phyloP scores from a whole-genome alignment of 2,797 vertebrate species.

The Mormyrus hasselquistii region DNA sequence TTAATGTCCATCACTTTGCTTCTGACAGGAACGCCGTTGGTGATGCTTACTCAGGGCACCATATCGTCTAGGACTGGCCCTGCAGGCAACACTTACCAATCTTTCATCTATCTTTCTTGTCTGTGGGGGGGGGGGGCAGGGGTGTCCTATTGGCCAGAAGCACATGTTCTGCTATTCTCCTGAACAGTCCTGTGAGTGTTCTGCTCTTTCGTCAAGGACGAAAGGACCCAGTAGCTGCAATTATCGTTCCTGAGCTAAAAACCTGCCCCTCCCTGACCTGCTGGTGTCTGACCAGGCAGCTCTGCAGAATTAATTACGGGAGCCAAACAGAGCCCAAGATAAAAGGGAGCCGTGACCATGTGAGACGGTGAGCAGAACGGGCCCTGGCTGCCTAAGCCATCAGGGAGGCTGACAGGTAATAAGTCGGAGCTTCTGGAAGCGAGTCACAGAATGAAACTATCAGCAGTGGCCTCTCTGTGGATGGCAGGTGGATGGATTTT shows the following conservation, averaged over 20 bases:
- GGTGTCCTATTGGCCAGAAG: not conserved
- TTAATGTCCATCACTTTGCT: not conserved
- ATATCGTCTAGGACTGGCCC: not conserved
- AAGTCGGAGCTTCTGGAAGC: not conserved
- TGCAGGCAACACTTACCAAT: not conserved
- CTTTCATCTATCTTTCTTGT: not conserved
- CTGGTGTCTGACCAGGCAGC: not conserved
- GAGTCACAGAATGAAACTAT: not conserved
- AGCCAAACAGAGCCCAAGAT: not conserved
- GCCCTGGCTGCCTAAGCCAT: not conserved
- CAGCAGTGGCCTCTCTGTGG: not conserved
- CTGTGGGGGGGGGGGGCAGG: too few relatives aligned
- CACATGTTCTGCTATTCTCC: not conserved
- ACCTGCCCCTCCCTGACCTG: not conserved
- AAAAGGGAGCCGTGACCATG: not conserved
- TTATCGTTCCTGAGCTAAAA: not conserved
- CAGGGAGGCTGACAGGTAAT: not conserved
- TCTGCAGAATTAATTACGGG: not conserved
- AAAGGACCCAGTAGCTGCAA: not conserved
- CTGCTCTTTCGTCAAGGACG: not conserved
- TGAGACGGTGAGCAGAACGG: not conserved
- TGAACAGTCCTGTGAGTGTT: not conserved
- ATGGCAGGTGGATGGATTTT: not conserved
- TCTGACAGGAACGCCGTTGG: not conserved
- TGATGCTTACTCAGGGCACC: not conserved